phyloP scores from a whole-genome alignment of 1,140 invertebrate species.

The Muscidifurax raptorellus region DNA sequence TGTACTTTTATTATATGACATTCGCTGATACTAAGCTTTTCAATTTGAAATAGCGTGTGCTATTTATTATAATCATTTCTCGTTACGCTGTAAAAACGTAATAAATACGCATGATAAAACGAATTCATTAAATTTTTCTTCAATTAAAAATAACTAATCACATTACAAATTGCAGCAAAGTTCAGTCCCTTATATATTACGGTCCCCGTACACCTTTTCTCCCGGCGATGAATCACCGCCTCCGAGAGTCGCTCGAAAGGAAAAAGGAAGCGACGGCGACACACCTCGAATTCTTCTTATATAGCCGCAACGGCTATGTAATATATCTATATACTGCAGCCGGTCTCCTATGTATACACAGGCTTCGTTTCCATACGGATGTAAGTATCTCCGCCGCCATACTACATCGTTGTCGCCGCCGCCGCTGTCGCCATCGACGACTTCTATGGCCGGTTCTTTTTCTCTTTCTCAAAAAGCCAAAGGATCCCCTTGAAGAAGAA shows the following conservation, averaged over 20 bases:
- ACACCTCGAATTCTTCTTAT: constrained; percentile 20
- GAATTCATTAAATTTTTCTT: too few relatives aligned
- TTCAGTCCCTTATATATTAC: too few relatives aligned
- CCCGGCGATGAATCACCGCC: neutral
- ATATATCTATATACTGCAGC: neutral
- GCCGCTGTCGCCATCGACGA: neutral
- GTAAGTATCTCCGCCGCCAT: neutral
- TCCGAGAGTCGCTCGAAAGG: neutral
- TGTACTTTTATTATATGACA: neutral
- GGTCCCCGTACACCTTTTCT: neutral
- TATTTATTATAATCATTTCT: too few relatives aligned
- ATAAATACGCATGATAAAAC: too few relatives aligned
- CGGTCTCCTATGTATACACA: neutral
- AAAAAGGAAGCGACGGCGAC: constrained; percentile 5
- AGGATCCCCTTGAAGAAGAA: neutral
- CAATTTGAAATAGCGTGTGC: too few relatives aligned
- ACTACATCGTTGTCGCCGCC: too few relatives aligned
- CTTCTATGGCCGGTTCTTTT: neutral
- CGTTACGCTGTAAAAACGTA: too few relatives aligned
- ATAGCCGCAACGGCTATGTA: too few relatives aligned
- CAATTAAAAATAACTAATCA: too few relatives aligned
- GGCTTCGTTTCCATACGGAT: neutral
- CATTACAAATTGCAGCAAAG: neutral
- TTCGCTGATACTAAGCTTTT: too few relatives aligned
- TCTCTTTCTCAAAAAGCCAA: constrained; percentile 1